Base-by-base conservation (phyloP, 1,140 invertebrate genomes). In the Microplitis demolitor region DNA sequence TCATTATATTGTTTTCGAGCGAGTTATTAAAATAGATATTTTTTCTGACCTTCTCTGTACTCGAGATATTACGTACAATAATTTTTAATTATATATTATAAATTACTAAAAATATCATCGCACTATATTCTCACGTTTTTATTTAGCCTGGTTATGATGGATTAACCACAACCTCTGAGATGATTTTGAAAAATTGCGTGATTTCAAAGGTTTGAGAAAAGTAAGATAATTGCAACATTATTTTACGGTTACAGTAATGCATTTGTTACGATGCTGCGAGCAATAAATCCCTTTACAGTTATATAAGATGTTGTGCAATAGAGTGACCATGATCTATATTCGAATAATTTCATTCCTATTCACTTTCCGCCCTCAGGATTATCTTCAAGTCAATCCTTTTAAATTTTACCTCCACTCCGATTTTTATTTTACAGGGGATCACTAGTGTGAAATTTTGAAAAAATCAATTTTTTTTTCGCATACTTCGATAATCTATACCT, bases 41-140 rank as follows among this genome's bases (percentile, higher is more conserved):
- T 56, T n/a, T 68, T 68, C 33, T 4, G 33, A 33, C 11, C 31
- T 14, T 14, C 39, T n/a, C 9, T 60, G 24, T 8, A 6, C 54
- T 16, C 8, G 9, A 34, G 9, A 45, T 70, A 39, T 61, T 61
- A 24, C 24, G 35, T 60, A 35, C 14, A 45, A 45, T 45, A 45
- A 45, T 45, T 45, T 45, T 45, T 45, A 45, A 45, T 45, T 45
- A 45, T 45, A 45, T 11, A 45, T 11, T 11, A 11, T 11, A 11
- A 45, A 45, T 45, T 9, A 45, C 39, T 45, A 5, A 24, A 53
- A 56, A 61, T 4, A 34, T 14, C 9, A 14, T 56, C 45, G 31
- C 50, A 70, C 24, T 70, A 51, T 34, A 71, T 71, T 71, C 69
- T 61, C 69, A 71, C 69, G 69, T 71, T 71, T 71, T 71, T 71